A percentile compares a stretch with the other conserved stretches of the same genome.
phyloP scores from a whole-genome alignment of 1,140 invertebrate genomes.

The Drosophila lacertosa region DNA sequence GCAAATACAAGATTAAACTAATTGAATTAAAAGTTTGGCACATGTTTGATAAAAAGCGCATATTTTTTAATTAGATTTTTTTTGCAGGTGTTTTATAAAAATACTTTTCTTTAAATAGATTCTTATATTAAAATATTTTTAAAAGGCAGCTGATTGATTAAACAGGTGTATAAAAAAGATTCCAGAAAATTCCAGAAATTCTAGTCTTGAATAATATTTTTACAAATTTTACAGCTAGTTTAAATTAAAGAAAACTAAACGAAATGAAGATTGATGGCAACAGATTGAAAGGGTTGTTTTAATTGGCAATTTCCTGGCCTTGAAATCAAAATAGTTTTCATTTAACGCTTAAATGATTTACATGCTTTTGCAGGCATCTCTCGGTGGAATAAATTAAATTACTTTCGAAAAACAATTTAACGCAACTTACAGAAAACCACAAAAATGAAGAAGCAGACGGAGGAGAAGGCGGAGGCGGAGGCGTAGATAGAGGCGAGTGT shows the following conservation, averaged over 20 bases:
- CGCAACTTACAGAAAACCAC: conserved; percentile 37
- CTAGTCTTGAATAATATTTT: too few species aligned
- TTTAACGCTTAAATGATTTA: conserved; percentile 11
- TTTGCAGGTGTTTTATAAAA: too few species aligned
- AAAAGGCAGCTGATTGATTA: too few species aligned
- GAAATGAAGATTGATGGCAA: conserved; percentile 32
- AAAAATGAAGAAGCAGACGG: conserved; percentile 1
- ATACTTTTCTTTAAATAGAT: too few species aligned
- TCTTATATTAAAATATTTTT: too few species aligned
- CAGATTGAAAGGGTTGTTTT: conserved; percentile 14
- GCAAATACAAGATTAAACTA: too few species aligned
- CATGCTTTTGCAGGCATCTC: neutral
- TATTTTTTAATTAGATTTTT: too few species aligned
- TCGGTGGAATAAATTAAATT: conserved; percentile 60
- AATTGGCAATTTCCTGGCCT: conserved; percentile 28
- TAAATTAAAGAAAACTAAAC: neutral
- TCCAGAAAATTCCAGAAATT: too few species aligned
- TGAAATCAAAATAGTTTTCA: conserved; percentile 31
- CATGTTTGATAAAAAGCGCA: too few species aligned
- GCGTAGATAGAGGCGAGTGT: too few species aligned
- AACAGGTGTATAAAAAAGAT: too few species aligned
- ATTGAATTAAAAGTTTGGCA: too few species aligned
- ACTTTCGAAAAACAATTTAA: conserved; percentile 57
- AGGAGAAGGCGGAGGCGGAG: neutral
- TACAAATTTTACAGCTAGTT: neutral